Conservation (phyloP, 1,140 invertebrate species). For the Pseudomyrmex concolor region DNA sequence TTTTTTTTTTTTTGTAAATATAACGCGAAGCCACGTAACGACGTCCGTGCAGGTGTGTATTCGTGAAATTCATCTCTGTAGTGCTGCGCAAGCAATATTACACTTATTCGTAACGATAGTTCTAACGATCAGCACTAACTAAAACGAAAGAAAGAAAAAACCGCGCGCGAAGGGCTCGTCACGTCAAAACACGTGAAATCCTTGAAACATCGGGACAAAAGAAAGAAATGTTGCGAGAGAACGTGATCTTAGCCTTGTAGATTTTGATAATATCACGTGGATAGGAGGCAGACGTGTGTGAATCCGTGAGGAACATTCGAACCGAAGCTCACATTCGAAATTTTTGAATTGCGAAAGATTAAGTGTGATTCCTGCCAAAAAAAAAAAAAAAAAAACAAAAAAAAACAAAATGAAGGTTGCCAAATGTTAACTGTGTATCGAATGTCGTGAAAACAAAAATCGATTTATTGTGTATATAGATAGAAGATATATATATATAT, state of each 20-base stretch:
- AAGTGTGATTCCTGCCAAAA: slow-evolving; percentile 81
- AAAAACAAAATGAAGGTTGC: slow-evolving; percentile 66
- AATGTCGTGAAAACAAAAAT: slow-evolving; percentile 68
- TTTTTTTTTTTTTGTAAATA: slow-evolving; percentile 60
- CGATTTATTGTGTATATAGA: slow-evolving; percentile 81
- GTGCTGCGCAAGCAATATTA: slow-evolving; percentile 73
- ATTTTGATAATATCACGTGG: slow-evolving; percentile 46
- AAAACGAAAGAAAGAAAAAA: slow-evolving; percentile 17
- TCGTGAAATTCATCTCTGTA: slow-evolving; percentile 46
- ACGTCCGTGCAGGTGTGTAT: slow-evolving; percentile 45
- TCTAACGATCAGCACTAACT: slow-evolving; percentile 69
- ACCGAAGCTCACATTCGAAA: slow-evolving; percentile 39
- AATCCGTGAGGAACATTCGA: not conserved
- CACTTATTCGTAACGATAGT: slow-evolving; percentile 70
- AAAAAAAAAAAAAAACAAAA: slow-evolving; percentile 71
- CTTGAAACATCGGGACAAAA: slow-evolving; percentile 9
- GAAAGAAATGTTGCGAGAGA: slow-evolving; percentile 9
- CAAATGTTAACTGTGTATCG: slow-evolving; percentile 74
- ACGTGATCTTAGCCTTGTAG: slow-evolving; percentile 19
- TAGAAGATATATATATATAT: slow-evolving; percentile 62
- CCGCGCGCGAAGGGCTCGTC: not conserved
- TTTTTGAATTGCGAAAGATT: slow-evolving; percentile 61
- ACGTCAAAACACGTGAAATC: not conserved
- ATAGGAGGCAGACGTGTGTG: slow-evolving; percentile 1
- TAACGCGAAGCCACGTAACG: slow-evolving; percentile 59